Evolutionary conservation across 53 echinoderm and acorn worm genomes (phyloP).

Genomic region (Zoroaster sp.): DNA sequence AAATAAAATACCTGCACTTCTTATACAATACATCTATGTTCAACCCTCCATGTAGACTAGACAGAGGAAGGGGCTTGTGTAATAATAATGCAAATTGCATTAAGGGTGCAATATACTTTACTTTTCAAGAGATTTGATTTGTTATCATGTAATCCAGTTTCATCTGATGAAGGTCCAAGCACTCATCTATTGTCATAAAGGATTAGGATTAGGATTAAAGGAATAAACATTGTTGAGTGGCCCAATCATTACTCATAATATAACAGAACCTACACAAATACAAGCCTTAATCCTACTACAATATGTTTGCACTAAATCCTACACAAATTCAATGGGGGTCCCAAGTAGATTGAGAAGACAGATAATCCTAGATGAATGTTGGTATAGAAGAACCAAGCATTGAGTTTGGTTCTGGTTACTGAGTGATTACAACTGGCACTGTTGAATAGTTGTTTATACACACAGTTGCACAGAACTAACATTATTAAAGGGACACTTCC

Average conservation of each 20-base stretch:
- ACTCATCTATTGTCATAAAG: conserved; percentile 29
- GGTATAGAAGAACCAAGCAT: background rate
- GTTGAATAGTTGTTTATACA: too few species aligned
- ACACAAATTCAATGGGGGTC: background rate
- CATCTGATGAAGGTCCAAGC: background rate
- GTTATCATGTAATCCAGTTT: conserved; percentile 46
- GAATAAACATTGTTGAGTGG: background rate
- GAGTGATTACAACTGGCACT: too few species aligned
- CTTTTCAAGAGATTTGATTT: conserved; percentile 21
- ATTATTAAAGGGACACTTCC: too few species aligned
- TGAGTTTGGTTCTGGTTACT: background rate
- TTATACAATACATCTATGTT: background rate
- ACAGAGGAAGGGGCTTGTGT: background rate
- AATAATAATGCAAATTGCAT: conserved; percentile 17
- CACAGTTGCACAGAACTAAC: too few species aligned
- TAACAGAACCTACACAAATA: conserved; percentile 35
- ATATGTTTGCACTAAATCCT: conserved; percentile 42
- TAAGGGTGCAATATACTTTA: conserved; percentile 10
- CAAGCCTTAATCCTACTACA: conserved; percentile 29
- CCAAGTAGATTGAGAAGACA: background rate
- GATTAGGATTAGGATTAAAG: background rate
- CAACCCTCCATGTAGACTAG: background rate
- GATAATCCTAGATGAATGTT: conserved; percentile 28
- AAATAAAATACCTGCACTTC: background rate
- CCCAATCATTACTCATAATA: conserved; percentile 7